These are phyloP conservation scores for Plecotus auritus DNA, from an alignment of 2,113 vertebrate species.

Conservation along the genomic window DNA sequence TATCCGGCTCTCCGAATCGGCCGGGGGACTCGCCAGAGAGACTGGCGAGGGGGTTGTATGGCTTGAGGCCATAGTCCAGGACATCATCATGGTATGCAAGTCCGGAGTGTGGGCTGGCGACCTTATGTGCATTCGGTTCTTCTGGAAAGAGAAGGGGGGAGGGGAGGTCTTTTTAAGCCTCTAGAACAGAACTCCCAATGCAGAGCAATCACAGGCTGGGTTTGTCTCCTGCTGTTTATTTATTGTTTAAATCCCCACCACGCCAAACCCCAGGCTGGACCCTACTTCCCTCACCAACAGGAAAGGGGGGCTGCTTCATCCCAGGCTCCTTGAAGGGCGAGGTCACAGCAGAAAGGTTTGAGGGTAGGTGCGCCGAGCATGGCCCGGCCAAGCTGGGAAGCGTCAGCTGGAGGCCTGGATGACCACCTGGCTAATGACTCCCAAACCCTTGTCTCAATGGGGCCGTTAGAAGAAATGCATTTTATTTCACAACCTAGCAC, in stretches of 20 bases:
- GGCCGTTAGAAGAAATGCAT: neutral
- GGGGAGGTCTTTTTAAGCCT: conserved; percentile 87
- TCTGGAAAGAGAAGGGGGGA: conserved; percentile 92
- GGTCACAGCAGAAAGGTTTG: neutral
- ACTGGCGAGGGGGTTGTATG: conserved; percentile 84
- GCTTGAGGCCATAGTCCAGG: conserved; percentile 91
- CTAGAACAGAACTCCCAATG: conserved; percentile 76
- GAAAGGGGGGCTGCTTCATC: neutral
- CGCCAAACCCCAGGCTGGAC: neutral
- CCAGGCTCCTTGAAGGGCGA: neutral
- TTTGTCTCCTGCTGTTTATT: neutral
- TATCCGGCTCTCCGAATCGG: conserved; percentile 88
- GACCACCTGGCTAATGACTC: fast-evolving
- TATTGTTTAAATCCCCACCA: neutral
- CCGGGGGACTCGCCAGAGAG: conserved; percentile 84
- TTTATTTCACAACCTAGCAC: neutral
- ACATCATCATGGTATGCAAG: conserved; percentile 88
- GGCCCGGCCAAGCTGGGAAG: fast-evolving
- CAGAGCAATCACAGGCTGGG: conserved; percentile 77
- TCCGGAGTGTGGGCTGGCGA: conserved; percentile 87
- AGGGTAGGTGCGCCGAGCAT: neutral
- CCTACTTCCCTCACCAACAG: neutral
- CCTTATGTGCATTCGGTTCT: conserved; percentile 92
- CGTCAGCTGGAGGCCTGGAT: neutral
- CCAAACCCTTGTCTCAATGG: neutral